These are phyloP conservation scores for Mobula hypostoma DNA, from an alignment of 2,113 vertebrate species.

Conservation along the genomic window DNA sequence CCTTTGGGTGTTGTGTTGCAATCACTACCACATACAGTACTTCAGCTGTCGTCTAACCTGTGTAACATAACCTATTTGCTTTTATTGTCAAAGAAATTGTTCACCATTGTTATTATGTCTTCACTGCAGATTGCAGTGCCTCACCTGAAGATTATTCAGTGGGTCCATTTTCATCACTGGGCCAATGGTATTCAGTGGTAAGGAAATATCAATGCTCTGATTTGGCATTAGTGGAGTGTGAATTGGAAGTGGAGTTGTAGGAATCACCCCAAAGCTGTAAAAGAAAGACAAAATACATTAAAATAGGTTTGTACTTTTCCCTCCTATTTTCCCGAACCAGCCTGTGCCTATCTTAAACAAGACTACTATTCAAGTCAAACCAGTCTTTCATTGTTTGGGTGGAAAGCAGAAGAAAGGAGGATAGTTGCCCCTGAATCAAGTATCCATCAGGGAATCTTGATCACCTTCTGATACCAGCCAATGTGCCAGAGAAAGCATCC, in stretches of 20 bases:
- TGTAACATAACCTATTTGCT: no score
- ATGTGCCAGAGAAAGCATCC: no score
- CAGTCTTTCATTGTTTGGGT: not conserved
- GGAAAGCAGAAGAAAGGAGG: not conserved
- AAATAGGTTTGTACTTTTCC: not conserved
- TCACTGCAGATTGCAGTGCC: not conserved
- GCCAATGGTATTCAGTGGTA: constrained; percentile 91
- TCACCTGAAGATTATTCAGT: constrained; percentile 94
- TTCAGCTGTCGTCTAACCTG: no score
- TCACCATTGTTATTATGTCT: not conserved
- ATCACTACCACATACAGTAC: no score
- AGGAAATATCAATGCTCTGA: constrained; percentile 87
- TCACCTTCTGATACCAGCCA: no score
- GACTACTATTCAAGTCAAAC: not conserved
- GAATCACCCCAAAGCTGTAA: constrained; percentile 85
- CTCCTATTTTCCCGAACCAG: not conserved
- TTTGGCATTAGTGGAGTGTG: constrained; percentile 97
- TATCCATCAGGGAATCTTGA: not conserved
- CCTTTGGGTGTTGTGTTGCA: no score
- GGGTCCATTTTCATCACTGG: constrained; percentile 99
- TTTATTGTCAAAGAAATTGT: not conserved
- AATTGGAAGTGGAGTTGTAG: constrained; percentile 81
- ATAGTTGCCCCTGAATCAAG: not conserved
- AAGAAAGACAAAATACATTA: not conserved
- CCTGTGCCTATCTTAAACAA: not conserved